Conservation (phyloP, 2,888 invertebrate species). For the Tortrix viridana region DNA sequence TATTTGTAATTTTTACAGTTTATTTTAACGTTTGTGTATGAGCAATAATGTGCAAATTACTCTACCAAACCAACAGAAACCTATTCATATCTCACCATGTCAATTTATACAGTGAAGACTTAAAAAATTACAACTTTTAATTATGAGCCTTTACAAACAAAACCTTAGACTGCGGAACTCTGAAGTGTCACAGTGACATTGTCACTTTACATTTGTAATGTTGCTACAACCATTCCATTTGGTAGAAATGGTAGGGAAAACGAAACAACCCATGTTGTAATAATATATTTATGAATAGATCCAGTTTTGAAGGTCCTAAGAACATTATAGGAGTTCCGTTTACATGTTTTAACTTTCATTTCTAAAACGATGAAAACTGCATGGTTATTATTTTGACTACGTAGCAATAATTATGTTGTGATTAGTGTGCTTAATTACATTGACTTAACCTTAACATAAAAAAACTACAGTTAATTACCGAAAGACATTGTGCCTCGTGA, state of each 20-base stretch:
- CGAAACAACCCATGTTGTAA: too few species aligned
- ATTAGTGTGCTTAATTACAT: constrained; percentile 19
- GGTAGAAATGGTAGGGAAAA: too few species aligned
- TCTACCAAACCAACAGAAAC: neutral
- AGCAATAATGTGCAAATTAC: constrained; percentile 4
- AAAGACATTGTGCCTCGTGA: constrained; percentile 30
- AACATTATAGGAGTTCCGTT: too few species aligned
- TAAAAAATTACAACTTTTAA: neutral
- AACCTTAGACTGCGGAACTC: neutral
- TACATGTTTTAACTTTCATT: too few species aligned
- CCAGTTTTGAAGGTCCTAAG: too few species aligned
- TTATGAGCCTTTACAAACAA: neutral
- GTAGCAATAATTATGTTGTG: constrained; percentile 16
- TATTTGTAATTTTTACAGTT: constrained; percentile 86
- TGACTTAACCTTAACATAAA: constrained; percentile 6
- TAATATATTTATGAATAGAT: too few species aligned
- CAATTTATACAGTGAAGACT: constrained; percentile 9
- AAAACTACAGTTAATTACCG: constrained; percentile 16
- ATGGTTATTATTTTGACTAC: constrained; percentile 12
- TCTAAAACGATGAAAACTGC: neutral
- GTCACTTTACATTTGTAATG: too few species aligned
- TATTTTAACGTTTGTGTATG: constrained; percentile 2
- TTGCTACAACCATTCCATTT: too few species aligned
- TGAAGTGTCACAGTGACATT: too few species aligned
- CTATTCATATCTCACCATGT: constrained; percentile 12